Evolutionary conservation across 2,888 invertebrate genomes (phyloP).

Genomic region (Stenodema calcarata): DNA sequence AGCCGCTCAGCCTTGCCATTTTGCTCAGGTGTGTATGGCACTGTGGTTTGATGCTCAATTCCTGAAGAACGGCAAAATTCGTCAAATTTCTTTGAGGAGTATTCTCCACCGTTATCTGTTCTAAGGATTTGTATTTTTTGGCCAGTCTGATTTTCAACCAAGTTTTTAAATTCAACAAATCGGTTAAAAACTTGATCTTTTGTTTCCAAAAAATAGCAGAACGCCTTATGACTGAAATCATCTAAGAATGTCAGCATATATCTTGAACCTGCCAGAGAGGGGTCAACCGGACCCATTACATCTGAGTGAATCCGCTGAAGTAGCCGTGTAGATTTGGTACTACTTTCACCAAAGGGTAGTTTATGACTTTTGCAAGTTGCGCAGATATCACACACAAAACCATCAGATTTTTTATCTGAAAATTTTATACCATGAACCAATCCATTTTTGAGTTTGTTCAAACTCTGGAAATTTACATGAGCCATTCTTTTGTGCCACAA

Average conservation of each 20-base stretch:
- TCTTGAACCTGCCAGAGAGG: background rate
- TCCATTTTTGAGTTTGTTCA: too few species aligned
- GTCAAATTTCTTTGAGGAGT: too few species aligned
- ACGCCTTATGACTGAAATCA: background rate
- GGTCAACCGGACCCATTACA: too few species aligned
- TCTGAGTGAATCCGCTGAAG: background rate
- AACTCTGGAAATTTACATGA: too few species aligned
- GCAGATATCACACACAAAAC: constrained; percentile 37
- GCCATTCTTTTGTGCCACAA: too few species aligned
- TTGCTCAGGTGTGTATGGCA: background rate
- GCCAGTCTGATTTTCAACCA: background rate
- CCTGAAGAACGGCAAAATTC: background rate
- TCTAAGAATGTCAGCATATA: constrained; percentile 23
- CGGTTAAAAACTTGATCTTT: background rate
- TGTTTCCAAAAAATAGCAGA: constrained; percentile 4
- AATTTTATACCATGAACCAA: too few species aligned
- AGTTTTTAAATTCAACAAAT: background rate
- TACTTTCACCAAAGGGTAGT: too few species aligned
- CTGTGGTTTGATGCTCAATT: background rate
- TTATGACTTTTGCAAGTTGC: constrained; percentile 33
- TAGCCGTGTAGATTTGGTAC: background rate
- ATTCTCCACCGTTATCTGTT: background rate
- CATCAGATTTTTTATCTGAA: too few species aligned
- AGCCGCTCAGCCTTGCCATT: background rate
- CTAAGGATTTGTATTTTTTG: background rate